These are phyloP conservation scores for Selene dorsalis DNA, from an alignment of 2,797 vertebrate genomes.

Conservation along the genomic window DNA sequence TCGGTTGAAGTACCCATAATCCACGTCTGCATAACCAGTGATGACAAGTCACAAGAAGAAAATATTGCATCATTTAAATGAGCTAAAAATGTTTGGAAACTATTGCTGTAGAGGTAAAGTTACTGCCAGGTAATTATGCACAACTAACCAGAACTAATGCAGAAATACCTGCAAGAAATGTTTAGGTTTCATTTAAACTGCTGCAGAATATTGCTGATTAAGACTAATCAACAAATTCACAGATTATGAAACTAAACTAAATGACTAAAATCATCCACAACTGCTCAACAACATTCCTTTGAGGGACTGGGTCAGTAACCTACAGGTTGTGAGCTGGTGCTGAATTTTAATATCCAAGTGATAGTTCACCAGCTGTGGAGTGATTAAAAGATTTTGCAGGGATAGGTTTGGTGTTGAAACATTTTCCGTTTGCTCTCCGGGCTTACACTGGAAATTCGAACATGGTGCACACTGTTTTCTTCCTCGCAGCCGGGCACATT, in stretches of 20 bases:
- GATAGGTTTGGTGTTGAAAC: conserved; percentile 67
- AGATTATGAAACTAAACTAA: neutral
- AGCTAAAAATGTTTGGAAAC: neutral
- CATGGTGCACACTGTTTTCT: conserved; percentile 55
- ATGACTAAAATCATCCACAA: neutral
- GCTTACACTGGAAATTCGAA: conserved; percentile 23
- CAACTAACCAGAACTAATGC: neutral
- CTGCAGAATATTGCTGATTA: neutral
- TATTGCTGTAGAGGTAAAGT: neutral
- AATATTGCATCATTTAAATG: neutral
- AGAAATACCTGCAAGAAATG: neutral
- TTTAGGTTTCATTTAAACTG: neutral
- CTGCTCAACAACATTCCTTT: conserved; percentile 2
- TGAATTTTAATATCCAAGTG: conserved; percentile 14
- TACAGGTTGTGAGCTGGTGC: conserved; percentile 23
- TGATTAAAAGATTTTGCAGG: conserved; percentile 75
- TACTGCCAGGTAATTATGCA: neutral
- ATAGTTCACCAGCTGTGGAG: conserved; percentile 20
- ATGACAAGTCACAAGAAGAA: neutral
- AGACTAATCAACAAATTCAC: neutral
- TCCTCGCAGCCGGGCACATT: neutral
- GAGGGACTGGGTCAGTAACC: neutral
- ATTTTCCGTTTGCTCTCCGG: conserved; percentile 68
- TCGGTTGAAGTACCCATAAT: neutral
- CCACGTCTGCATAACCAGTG: neutral